Conservation (phyloP, 1,140 invertebrate species). For the Drosophila guanche region DNA sequence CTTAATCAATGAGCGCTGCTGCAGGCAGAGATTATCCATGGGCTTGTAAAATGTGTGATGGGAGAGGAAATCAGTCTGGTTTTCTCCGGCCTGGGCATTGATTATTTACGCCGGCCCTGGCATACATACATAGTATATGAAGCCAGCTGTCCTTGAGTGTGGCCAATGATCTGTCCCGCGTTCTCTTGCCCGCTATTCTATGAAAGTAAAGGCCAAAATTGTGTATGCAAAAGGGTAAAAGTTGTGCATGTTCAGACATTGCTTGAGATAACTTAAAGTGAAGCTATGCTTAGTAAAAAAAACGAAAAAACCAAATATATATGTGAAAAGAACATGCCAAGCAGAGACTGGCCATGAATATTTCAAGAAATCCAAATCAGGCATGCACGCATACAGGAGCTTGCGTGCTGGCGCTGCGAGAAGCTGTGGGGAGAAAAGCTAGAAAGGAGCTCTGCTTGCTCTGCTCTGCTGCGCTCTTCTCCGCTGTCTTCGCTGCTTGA, state of each 20-base stretch:
- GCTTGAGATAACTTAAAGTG: constrained; percentile 33
- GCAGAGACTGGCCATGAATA: constrained; percentile 63
- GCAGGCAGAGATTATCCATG: constrained; percentile 4
- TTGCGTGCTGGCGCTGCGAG: constrained; percentile 33
- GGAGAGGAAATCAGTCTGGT: constrained; percentile 9
- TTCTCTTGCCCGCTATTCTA: not conserved
- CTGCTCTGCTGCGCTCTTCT: constrained; percentile 18
- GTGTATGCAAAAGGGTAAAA: constrained; percentile 41
- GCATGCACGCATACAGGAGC: not conserved
- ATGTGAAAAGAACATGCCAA: constrained; percentile 17
- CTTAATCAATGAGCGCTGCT: constrained; percentile 57
- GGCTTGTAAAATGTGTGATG: not conserved
- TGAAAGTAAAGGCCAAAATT: constrained; percentile 17
- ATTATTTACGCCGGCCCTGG: constrained; percentile 49
- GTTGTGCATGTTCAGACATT: constrained; percentile 40
- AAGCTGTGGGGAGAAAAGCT: constrained; percentile 41
- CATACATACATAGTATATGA: constrained; percentile 23
- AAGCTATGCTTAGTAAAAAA: constrained; percentile 16
- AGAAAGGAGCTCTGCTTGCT: not conserved
- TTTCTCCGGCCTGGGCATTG: constrained; percentile 39
- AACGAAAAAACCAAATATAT: constrained; percentile 30
- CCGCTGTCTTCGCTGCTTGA: constrained; percentile 64
- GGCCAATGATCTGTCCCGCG: constrained; percentile 37
- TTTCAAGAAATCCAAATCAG: constrained; percentile 43
- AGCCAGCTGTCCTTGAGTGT: constrained; percentile 49